phyloP scores from a whole-genome alignment of 2,797 vertebrate species.

The Helostoma temminkii region DNA sequence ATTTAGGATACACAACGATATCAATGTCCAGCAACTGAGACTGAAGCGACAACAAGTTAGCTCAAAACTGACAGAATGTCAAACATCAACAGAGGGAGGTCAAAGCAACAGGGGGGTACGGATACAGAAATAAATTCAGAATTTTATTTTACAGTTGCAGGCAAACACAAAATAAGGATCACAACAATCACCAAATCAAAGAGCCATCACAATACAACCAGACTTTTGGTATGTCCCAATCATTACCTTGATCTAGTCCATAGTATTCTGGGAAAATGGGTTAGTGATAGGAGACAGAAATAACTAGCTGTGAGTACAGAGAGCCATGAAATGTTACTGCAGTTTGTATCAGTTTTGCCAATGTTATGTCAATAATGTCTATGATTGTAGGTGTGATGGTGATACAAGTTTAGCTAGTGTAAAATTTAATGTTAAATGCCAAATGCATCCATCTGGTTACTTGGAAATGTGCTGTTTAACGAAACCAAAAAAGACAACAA shows the following conservation, averaged over 20 bases:
- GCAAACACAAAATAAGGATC: conserved; percentile 76
- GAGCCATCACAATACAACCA: conserved; percentile 72
- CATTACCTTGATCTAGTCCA: conserved; percentile 99
- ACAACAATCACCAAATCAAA: conserved; percentile 77
- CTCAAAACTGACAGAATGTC: conserved; percentile 54
- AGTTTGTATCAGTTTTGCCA: conserved; percentile 32
- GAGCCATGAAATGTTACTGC: conserved; percentile 35
- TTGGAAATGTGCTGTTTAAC: background rate
- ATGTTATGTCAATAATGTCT: conserved; percentile 1
- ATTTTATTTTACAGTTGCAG: conserved; percentile 60
- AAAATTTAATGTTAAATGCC: background rate
- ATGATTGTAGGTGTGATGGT: conserved; percentile 2
- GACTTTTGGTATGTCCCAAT: conserved; percentile 64
- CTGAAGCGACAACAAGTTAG: conserved; percentile 32
- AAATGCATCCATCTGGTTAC: background rate
- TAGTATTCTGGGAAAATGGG: conserved; percentile 93
- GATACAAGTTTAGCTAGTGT: conserved; percentile 5
- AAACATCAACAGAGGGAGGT: conserved; percentile 49
- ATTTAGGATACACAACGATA: conserved; percentile 28
- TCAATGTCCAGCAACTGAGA: conserved; percentile 6
- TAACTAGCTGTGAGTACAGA: conserved; percentile 81
- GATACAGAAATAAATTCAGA: conserved; percentile 41
- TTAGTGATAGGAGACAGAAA: conserved; percentile 79
- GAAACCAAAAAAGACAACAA: background rate
- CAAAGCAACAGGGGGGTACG: conserved; percentile 50